Conservation (phyloP, 1,140 invertebrate species). For the Drosophila melanogaster region Release_6_plus_ISO1_MT NT_033777.3:7865001-7865500, state of each 20-base stretch:
- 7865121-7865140: no score
- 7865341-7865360: conserved; percentile 82
- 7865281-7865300: conserved; percentile 61
- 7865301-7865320: conserved; percentile 41
- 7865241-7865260: conserved; percentile 66
- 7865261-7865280: conserved; percentile 47
- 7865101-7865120: no score
- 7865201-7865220: conserved; percentile 85
- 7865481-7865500: conserved; percentile 3
- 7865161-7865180: conserved; percentile 95
- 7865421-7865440: conserved; percentile 74
- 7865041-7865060: no score
- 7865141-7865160: conserved; percentile 91
- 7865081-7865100: no score
- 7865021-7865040: no score
- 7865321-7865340: conserved; percentile 82
- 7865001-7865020: no score
- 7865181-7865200: conserved; percentile 93
- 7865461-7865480: background rate
- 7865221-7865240: conserved; percentile 75
- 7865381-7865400: conserved; percentile 90
- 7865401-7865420: conserved; percentile 77
- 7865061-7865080: no score
- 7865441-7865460: conserved; percentile 31
- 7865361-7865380: conserved; percentile 88